These are phyloP conservation scores for Premnoplex brunnescens DNA, from an alignment of 2,797 vertebrate species.

Conservation along the genomic window DNA sequence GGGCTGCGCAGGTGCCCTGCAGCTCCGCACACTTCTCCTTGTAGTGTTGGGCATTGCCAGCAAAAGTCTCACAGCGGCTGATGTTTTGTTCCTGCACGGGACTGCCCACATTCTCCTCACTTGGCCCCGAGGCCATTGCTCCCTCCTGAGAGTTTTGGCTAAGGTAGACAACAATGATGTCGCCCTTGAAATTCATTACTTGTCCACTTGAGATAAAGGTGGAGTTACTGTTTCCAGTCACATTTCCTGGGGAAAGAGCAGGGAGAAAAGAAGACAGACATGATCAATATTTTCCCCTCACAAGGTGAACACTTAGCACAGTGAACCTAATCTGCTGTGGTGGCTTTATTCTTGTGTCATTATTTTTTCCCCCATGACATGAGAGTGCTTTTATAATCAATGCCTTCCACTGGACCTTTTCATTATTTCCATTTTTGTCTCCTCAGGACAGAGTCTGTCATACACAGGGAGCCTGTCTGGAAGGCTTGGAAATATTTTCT, in stretches of 20 bases:
- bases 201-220: conserved; percentile 97
- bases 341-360: conserved; percentile 7
- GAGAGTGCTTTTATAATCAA: not conserved
- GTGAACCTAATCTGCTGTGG: not conserved
- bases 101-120: conserved; percentile 82
- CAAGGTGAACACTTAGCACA: not conserved
- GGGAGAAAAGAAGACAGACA: not conserved
- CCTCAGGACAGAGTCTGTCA: not conserved
- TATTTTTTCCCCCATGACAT: not conserved
- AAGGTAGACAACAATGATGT: conserved; percentile 95
- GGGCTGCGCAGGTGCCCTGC: not conserved
- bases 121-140: not conserved
- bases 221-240: conserved; percentile 95
- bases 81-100: conserved; percentile 91
- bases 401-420: not conserved
- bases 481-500: not conserved
- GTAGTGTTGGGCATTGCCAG: conserved; percentile 75
- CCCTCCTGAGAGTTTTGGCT: conserved; percentile 88
- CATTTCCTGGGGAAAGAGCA: conserved; percentile 81
- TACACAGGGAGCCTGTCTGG: not conserved
- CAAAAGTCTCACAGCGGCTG: conserved; percentile 81
- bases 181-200: conserved; percentile 98
- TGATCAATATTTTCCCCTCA: conserved; percentile 48
- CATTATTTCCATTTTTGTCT: conserved; percentile 33
- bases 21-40: conserved; percentile 61